Base-by-base conservation (phyloP, 2,888 invertebrate genomes). In the Apotomis turbidana region DNA sequence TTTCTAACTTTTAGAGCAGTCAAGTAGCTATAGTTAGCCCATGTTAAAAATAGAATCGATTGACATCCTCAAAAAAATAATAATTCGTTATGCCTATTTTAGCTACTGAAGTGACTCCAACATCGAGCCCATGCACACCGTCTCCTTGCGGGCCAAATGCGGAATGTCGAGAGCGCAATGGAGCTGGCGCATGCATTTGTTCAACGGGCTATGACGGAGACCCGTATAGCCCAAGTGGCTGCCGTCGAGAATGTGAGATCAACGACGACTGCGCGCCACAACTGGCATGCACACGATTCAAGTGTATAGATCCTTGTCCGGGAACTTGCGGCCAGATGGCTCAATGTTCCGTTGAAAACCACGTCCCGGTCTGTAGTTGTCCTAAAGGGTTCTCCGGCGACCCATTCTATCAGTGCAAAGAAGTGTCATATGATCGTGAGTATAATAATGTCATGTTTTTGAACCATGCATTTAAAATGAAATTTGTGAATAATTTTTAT, bases 91-190 rank as follows among this genome's bases (percentile, higher is more conserved):
- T 27, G 27, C 27, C 87, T 86, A 59, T 83, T 82, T 74, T 83
- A 95, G 95, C 95, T 36, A 94, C 95, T 9, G 95, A 95, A 86
- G 93, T 94, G 80, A 94, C 95, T 71, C 95, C 95, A 60, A 94
- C 94, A 58, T 85, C 95, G n/a, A 95, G 97, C 77, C 97, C 97
- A 5, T 97, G 97, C 81, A 94, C 94, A 69, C 97, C 97, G 64
- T 96, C 97, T 71, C 97, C 97, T 2, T 98, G 98, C 83, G 98
- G 98, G 54, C 96, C 96, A 5, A 97, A 97, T 80, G 97, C 97
- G 3, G 96, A 97, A 87, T 97, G 97, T 80, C 95, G 97, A 6
- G 97, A 97, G 87, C 94, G 95, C 76, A 97, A 97, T 80, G 96
- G 96, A 10, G 97, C 97, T 0, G 97, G 97, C n/a, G 97, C 97